phyloP scores from a whole-genome alignment of 2,797 vertebrate genomes.

The Cossypha heuglini region DNA sequence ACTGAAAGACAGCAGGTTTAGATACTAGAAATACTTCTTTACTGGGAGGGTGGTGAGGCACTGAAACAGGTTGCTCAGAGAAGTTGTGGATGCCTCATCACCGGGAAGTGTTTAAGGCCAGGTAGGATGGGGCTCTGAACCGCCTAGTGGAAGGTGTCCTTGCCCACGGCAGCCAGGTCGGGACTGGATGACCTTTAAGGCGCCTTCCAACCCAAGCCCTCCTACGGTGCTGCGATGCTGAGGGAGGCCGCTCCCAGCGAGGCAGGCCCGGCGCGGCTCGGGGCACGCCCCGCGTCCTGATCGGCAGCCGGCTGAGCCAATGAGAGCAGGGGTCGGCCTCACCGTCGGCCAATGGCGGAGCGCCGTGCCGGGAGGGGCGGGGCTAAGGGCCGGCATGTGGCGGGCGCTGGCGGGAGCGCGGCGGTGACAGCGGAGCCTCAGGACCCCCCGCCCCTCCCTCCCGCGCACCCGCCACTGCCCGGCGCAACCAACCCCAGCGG shows the following conservation, averaged over 20 bases:
- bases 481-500: background rate
- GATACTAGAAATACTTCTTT: background rate
- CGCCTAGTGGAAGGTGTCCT: too few species aligned
- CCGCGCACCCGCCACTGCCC: background rate
- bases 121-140: background rate
- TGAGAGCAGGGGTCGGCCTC: background rate
- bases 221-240: rapidly evolving
- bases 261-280: too few species aligned
- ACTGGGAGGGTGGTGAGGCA: background rate
- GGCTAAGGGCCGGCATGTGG: too few species aligned
- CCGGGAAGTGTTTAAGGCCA: background rate
- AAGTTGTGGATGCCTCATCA: background rate
- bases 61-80: background rate
- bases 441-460: background rate
- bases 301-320: background rate
- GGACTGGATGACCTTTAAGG: background rate
- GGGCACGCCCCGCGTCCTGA: rapidly evolving
- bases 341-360: background rate
- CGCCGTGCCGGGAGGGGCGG: too few species aligned
- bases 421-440: too few species aligned
- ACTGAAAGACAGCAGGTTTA: rapidly evolving
- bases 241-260: too few species aligned
- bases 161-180: background rate
- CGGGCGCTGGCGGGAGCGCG: too few species aligned
- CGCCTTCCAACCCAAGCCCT: background rate